Evolutionary conservation across 2,113 vertebrate genomes (phyloP).

Genomic region (Ptychochromis oligacanthus): DNA sequence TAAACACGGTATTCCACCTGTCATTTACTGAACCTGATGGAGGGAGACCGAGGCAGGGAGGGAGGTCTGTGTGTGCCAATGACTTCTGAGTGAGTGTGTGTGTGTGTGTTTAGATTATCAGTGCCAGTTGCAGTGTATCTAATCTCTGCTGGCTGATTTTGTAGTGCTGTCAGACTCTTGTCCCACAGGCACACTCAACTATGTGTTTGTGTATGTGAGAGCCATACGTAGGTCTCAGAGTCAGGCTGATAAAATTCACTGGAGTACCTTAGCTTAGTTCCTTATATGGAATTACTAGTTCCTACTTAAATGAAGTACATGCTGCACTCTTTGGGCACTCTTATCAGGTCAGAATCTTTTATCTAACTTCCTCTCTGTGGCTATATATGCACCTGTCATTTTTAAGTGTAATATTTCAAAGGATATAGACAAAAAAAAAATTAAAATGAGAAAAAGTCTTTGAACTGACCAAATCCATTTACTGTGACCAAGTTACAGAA

Average conservation of each 20-base stretch:
- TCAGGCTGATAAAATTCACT: slow-evolving; percentile 55
- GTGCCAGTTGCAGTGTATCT: slow-evolving; percentile 77
- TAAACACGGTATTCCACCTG: slow-evolving; percentile 65
- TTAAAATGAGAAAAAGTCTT: neutral
- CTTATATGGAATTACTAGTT: slow-evolving; percentile 75
- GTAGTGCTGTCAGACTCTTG: slow-evolving; percentile 74
- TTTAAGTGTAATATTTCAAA: neutral
- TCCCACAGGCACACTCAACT: slow-evolving; percentile 49
- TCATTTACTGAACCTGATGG: slow-evolving; percentile 36
- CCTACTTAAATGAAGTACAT: slow-evolving; percentile 10
- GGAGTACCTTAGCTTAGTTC: slow-evolving; percentile 61
- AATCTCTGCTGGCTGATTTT: slow-evolving; percentile 81
- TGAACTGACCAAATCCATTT: neutral
- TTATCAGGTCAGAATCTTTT: neutral
- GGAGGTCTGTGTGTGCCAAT: slow-evolving; percentile 42
- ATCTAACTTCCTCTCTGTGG: slow-evolving; percentile 10
- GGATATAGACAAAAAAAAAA: neutral
- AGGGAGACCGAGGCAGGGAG: slow-evolving; percentile 27
- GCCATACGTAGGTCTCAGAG: slow-evolving; percentile 35
- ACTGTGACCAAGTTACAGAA: neutral
- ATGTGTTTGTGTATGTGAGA: slow-evolving; percentile 29
- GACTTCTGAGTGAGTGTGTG: slow-evolving; percentile 38
- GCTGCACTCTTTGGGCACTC: neutral
- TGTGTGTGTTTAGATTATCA: slow-evolving; percentile 64
- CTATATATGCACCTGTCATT: neutral